Conservation (phyloP, 2,113 vertebrate species). For the Tricholaema leucomelas region DNA sequence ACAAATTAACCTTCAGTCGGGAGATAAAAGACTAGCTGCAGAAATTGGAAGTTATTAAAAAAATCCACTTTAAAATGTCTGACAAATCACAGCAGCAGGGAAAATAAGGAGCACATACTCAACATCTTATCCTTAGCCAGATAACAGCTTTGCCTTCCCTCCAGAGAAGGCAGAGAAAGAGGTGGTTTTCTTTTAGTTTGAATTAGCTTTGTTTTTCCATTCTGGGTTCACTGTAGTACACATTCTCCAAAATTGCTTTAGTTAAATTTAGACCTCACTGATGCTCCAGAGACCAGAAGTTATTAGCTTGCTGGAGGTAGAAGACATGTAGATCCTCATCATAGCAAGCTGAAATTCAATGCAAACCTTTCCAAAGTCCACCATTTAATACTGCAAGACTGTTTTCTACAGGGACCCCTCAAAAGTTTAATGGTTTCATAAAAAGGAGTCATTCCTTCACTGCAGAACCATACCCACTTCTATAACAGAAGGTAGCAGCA, state of each 20-base stretch:
- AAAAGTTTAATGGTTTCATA: neutral
- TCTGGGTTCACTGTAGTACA: neutral
- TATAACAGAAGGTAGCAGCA: neutral
- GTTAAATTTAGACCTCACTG: constrained; percentile 7
- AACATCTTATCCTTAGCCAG: constrained; percentile 7
- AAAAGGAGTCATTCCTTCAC: neutral
- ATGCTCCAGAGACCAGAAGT: neutral
- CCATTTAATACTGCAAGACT: neutral
- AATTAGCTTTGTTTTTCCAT: neutral
- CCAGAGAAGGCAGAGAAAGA: neutral
- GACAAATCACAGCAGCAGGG: constrained; percentile 30
- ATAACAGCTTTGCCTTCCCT: constrained; percentile 21
- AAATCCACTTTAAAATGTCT: neutral
- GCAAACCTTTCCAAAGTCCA: neutral
- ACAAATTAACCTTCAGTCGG: constrained; percentile 55
- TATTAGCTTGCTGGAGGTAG: neutral
- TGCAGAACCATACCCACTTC: neutral
- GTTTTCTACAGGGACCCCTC: neutral
- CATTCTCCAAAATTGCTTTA: neutral
- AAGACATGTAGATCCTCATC: neutral
- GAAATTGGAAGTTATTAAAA: constrained; percentile 31
- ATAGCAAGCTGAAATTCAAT: neutral
- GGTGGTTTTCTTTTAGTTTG: neutral
- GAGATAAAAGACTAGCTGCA: constrained; percentile 57
- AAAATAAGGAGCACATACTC: constrained; percentile 25